Percentiles rank a stretch among this genome's conserved stretches.
Conservation (phyloP, 1,140 invertebrate species). For the Muscidifurax raptorellus region DNA sequence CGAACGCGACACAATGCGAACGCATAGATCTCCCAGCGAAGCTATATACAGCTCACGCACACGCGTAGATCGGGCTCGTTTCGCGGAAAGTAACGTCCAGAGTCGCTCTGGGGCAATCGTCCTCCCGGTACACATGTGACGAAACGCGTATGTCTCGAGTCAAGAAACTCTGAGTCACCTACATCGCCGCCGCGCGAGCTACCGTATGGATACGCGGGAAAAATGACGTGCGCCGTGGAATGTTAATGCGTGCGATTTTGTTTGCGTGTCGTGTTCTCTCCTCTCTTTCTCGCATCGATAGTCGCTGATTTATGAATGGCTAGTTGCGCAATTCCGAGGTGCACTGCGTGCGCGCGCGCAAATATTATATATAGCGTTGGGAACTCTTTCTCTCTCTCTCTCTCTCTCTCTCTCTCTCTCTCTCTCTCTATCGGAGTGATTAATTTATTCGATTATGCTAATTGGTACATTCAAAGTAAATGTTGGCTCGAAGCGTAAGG, state of each 20-base stretch:
- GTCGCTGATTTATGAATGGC: slow-evolving; percentile 35
- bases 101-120: slow-evolving; percentile 10
- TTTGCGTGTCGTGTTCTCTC: not conserved
- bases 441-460: slow-evolving; percentile 46
- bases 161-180: not conserved
- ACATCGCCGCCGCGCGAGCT: not conserved
- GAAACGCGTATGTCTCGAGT: slow-evolving; percentile 12
- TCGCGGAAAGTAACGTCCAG: slow-evolving; percentile 26
- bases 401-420: not conserved
- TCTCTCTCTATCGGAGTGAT: slow-evolving; percentile 1
- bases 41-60: not conserved
- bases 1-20: not conserved
- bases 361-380: not conserved
- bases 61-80: not conserved
- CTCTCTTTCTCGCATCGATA: slow-evolving; percentile 16
- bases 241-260: slow-evolving; percentile 35
- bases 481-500: not conserved
- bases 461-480: not conserved
- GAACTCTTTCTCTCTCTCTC: not conserved
- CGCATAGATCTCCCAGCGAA: not conserved
- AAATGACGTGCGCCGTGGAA: slow-evolving; percentile 6
- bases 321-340: slow-evolving; percentile 7
- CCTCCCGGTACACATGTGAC: slow-evolving; percentile 6
- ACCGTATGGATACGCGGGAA: not conserved
- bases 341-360: not conserved